These are phyloP conservation scores for Palythoa caribaeorum DNA, from an alignment of 92 coral and sea anemone species.

Conservation along the genomic window DNA sequence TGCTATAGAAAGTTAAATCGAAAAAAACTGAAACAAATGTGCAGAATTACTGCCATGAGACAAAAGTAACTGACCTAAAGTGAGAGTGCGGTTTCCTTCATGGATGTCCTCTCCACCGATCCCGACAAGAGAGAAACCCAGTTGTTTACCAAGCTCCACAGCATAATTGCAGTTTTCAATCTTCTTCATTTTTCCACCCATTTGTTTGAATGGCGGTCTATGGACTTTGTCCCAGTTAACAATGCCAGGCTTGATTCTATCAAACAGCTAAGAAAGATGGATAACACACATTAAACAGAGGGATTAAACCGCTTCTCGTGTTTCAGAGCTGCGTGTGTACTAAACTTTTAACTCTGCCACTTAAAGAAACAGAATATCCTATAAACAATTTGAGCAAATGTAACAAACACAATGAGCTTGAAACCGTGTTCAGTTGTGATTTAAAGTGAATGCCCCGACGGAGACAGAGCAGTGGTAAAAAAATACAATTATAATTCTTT, in stretches of 20 bases:
- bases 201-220: constrained; percentile 79
- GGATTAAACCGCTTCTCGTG: too few species aligned
- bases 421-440: too few species aligned
- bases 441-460: too few species aligned
- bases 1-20: too few species aligned
- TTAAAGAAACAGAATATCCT: too few species aligned
- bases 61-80: constrained; percentile 69
- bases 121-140: constrained; percentile 85
- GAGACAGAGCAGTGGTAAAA: too few species aligned
- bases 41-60: background rate
- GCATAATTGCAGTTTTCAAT: constrained; percentile 96
- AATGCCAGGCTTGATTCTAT: constrained; percentile 79
- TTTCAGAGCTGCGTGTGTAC: too few species aligned
- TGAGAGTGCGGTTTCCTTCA: constrained; percentile 79
- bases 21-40: background rate
- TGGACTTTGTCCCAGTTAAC: constrained; percentile 85
- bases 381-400: too few species aligned
- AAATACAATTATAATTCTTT: too few species aligned
- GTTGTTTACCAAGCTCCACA: constrained; percentile 77
- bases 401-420: too few species aligned
- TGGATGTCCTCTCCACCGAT: constrained; percentile 91
- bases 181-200: constrained; percentile 96
- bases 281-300: background rate
- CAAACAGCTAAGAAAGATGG: constrained; percentile 74
- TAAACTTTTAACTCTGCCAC: too few species aligned